Evolutionary conservation across 2,888 invertebrate genomes (phyloP), one percentile per base, ranked within the genome.

Genomic region (Lordiphosa andalusiaca): DNA sequence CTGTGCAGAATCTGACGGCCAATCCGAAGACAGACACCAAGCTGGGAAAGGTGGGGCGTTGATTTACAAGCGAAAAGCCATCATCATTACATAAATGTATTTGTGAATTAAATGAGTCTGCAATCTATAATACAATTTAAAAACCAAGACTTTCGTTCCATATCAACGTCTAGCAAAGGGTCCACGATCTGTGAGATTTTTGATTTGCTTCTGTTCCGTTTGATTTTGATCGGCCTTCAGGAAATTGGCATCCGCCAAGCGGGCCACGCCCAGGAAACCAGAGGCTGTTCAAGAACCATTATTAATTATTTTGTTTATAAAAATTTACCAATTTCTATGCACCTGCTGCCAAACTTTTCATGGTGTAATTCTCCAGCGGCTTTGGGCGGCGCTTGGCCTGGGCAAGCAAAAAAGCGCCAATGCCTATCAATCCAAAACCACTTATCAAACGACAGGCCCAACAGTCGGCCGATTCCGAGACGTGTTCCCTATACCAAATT

Each of bases 1-100:
- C 93, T 41, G 95, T 98, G 3, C 99, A 99, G 91, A 93, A 91
- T 64, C 91, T 99, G 1, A 99, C 99, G 1, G 98, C 98, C 4
- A 95, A 99, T 91, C 99, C 98, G 2, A 97, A 97, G 90, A 99
- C 98, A 66, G 98, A 99, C 87, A 96, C 97, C 0, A 94, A 94
- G 87, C 91, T 99, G 44, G 98, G 98, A 50, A 95, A 96, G 92
- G 98, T 98, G 73, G 98, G 98, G 67, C 90, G 89, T 81, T 93
- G 90, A 46, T 16, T n/a, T 9, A 10, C n/a, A 25, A 16, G 21
- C 23, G 7, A 21, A 21, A 35, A 16, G 25, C 1, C 1, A 30
- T 7, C 23, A n/a, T 25, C 30, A 37, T 7, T 44, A n/a, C 1
- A 38, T 19, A 36, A 10, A 23, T 53, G 49, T 59, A 62, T 53